phyloP scores from a whole-genome alignment of 2,113 vertebrate species.

The Suricata suricatta region DNA sequence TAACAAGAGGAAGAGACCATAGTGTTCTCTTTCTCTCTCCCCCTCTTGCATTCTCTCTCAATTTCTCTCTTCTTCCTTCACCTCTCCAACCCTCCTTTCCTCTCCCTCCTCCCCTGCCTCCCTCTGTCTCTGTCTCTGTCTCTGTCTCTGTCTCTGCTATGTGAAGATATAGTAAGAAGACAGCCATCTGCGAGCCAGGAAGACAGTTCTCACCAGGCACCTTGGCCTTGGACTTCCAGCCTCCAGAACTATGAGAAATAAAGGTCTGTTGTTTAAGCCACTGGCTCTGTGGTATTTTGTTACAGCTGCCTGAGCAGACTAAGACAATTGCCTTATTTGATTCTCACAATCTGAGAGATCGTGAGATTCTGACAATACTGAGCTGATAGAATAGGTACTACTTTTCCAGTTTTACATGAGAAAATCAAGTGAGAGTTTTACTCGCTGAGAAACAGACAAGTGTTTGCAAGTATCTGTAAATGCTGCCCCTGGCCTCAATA shows the following conservation, averaged over 20 bases:
- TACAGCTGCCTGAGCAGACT: background rate
- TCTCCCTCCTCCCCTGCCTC: background rate
- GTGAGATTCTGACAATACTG: background rate
- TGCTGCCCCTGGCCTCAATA: no score
- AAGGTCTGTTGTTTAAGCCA: background rate
- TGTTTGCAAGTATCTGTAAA: background rate
- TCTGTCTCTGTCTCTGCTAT: no score
- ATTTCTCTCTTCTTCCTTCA: no score
- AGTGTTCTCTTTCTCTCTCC: background rate
- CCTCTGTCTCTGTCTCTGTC: rapidly evolving
- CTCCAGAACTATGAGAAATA: background rate
- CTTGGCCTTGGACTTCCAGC: background rate
- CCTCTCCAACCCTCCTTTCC: background rate
- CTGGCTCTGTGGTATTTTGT: background rate
- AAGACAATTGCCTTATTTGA: background rate
- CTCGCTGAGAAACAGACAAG: background rate
- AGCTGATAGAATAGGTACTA: background rate
- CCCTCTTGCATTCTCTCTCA: background rate
- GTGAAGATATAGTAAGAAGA: background rate
- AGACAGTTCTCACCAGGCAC: background rate
- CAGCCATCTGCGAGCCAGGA: background rate
- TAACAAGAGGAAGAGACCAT: background rate
- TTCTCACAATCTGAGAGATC: background rate
- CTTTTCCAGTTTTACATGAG: background rate
- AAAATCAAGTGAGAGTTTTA: background rate